Base-by-base conservation (phyloP, 1,140 invertebrate genomes). In the Aphelinus certus region DNA sequence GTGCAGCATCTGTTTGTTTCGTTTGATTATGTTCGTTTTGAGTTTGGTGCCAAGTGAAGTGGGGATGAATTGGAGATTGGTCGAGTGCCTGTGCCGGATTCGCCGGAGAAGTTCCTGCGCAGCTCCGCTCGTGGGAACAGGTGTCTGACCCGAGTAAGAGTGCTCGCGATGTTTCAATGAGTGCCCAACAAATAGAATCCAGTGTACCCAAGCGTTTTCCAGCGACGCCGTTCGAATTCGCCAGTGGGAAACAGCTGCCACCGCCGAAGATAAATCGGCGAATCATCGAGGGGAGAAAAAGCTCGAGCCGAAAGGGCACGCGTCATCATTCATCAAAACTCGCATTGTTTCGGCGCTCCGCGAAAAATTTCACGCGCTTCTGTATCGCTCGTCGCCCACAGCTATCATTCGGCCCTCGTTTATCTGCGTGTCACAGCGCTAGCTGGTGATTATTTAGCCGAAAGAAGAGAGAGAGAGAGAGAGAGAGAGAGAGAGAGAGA, bases 371-470 rank as follows among this genome's bases (percentile, higher is more conserved):
- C 26, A 26, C 26, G 26, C 26, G 26, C 26, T 3, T 49, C 62
- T 26, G 4, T 46, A 10, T 9, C 62, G 43, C 49, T 55, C 43
- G 10, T 53, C 66, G 49, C 57, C 51, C 26, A 67, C 47, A 47
- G 55, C 62, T 49, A 51, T 70, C 69, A 63, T 75, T 63, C 63
- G 56, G 57, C 55, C 60, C 67, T 69, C 67, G 56, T 67, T 56
- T 49, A 56, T 67, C 43, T 49, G 46, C 62, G 46, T 68, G 7
- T 56, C 57, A 66, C 69, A 73, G 77, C 73, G 51, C 73, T 46
- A 65, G 68, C 7, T 51, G 55, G 55, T 62, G 74, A 77, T 79
- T 76, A 80, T 82, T 79, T 79, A 81, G 57, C 26, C 26, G 45
- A 75, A 79, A 78, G 72, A 79, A 70, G 73, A 26, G 76, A 74